Evolutionary conservation across 2,797 vertebrate genomes (phyloP).

Genomic region (Lophotriccus pileatus): DNA sequence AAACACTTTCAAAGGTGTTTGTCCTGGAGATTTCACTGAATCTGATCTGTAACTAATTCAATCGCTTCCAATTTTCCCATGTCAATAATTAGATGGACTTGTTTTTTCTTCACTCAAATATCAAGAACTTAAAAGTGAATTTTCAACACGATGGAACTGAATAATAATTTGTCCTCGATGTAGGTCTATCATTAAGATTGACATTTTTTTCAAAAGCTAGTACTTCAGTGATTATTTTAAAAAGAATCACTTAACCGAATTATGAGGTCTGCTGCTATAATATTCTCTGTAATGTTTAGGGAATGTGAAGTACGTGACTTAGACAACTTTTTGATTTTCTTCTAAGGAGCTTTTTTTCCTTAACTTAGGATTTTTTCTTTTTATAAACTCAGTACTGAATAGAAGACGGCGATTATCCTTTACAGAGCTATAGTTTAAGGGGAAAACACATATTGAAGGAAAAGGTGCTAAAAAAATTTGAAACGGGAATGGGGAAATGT

Average conservation of each 20-base stretch:
- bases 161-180: conserved; percentile 14
- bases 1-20: not conserved
- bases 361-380: not conserved
- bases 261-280: conserved; percentile 25
- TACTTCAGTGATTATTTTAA: conserved; percentile 1
- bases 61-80: not conserved
- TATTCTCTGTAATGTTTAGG: conserved; percentile 49
- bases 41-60: not conserved
- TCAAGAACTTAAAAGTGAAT: conserved; percentile 48
- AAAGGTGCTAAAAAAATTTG: not conserved
- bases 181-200: not conserved
- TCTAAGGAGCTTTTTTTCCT: not conserved
- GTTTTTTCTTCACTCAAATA: not conserved
- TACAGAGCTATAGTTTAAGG: not conserved
- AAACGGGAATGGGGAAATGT: not conserved
- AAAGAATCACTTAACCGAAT: not conserved
- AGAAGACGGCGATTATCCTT: not conserved
- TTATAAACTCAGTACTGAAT: not conserved
- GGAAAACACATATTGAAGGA: not conserved
- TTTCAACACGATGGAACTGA: not conserved
- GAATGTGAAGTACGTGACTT: not conserved
- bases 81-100: conserved; percentile 1
- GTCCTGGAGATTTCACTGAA: not conserved
- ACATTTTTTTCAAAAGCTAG: not conserved
- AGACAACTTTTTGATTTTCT: not conserved